Evolutionary conservation across 1,140 invertebrate species (phyloP).

Genomic region (Bombus ignitus): DNA sequence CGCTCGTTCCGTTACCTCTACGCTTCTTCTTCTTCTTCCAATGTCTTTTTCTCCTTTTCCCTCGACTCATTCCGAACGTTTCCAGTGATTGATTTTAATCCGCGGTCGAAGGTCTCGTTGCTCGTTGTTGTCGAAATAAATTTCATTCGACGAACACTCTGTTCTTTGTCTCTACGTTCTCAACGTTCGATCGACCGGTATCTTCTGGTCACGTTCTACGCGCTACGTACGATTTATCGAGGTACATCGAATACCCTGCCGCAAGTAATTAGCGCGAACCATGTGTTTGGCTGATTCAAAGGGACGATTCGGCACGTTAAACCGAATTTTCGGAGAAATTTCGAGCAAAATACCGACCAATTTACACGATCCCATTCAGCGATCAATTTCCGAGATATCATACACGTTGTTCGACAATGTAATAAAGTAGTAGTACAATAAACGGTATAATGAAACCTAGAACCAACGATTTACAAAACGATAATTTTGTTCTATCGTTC

Average conservation of each 20-base stretch:
- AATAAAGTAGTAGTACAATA: neutral
- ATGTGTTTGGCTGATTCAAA: neutral
- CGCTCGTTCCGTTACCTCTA: neutral
- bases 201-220: neutral
- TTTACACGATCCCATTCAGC: no score
- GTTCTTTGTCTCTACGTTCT: neutral
- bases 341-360: neutral
- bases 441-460: no score
- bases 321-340: neutral
- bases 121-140: slow-evolving; percentile 7
- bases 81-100: slow-evolving; percentile 22
- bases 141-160: neutral
- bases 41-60: no score
- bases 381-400: neutral
- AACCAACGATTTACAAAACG: no score
- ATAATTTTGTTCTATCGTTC: no score
- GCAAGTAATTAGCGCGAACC: neutral
- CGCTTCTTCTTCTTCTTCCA: neutral
- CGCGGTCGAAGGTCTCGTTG: neutral
- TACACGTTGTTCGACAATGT: neutral
- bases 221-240: neutral
- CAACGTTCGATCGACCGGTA: neutral
- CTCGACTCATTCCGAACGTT: neutral
- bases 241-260: neutral
- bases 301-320: neutral